Evolutionary conservation across 2,113 vertebrate species (phyloP).

Genomic region (Nothobranchius furzeri): DNA sequence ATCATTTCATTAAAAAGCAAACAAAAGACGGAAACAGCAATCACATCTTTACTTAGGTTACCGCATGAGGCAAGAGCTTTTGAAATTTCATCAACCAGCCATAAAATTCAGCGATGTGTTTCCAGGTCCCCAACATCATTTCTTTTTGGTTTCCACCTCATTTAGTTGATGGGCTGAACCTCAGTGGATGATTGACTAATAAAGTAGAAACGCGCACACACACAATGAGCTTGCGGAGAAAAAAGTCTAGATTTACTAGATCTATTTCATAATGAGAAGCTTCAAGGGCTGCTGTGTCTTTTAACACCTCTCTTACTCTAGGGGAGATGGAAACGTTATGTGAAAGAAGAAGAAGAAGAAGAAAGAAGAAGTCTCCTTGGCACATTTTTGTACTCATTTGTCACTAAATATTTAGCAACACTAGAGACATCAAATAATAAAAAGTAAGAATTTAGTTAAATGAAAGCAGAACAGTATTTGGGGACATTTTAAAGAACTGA

Average conservation of each 20-base stretch:
- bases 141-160: constrained; percentile 71
- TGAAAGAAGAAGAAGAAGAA: too few relatives aligned
- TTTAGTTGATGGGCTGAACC: constrained; percentile 69
- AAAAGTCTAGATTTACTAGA: constrained; percentile 68
- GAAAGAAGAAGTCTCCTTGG: neutral
- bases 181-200: constrained; percentile 63
- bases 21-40: constrained; percentile 19
- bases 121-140: constrained; percentile 60
- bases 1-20: neutral
- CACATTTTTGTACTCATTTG: too few relatives aligned
- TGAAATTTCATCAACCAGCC: constrained; percentile 63
- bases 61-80: constrained; percentile 43
- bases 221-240: constrained; percentile 14
- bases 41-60: constrained; percentile 16
- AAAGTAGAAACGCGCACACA: constrained; percentile 60
- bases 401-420: neutral
- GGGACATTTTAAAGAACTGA: too few relatives aligned
- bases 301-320: neutral
- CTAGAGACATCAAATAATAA: neutral
- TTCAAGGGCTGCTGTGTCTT: constrained; percentile 44
- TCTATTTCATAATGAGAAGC: constrained; percentile 72
- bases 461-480: neutral
- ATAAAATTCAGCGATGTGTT: constrained; percentile 66
- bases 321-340: too few relatives aligned
- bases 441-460: neutral